phyloP scores from a whole-genome alignment of 2,797 vertebrate species.

The Setipinna tenuifilis region DNA sequence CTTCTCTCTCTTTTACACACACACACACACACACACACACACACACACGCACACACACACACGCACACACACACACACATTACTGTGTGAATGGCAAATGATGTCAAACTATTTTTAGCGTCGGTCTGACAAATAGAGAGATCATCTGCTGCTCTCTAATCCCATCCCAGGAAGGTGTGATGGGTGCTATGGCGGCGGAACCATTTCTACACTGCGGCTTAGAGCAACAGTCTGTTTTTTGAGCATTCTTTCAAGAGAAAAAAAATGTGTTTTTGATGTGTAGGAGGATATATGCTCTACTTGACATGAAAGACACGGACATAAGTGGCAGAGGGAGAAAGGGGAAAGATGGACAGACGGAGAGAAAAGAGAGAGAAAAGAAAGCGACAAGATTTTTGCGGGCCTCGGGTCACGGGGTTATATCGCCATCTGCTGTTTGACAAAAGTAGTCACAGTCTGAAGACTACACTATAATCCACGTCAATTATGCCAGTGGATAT shows the following conservation, averaged over 20 bases:
- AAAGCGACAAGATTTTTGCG: background rate
- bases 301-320: background rate
- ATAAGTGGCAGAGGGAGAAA: background rate
- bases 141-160: background rate
- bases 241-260: too few relatives aligned
- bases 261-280: too few relatives aligned
- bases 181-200: background rate
- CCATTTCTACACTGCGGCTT: background rate
- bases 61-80: background rate
- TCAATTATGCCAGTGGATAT: background rate
- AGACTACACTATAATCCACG: background rate
- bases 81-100: background rate
- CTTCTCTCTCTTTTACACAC: background rate
- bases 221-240: background rate
- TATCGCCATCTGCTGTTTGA: background rate
- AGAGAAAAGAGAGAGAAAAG: background rate
- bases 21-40: background rate
- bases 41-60: conserved; percentile 2
- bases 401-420: background rate
- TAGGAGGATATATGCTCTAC: too few relatives aligned
- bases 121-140: conserved; percentile 1
- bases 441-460: background rate
- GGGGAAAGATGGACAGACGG: background rate
- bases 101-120: background rate
- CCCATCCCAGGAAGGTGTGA: background rate